Evolutionary conservation across 2,888 invertebrate genomes (phyloP), one percentile per base, ranked within the genome.

Genomic region (Matsumyia berberina): DNA sequence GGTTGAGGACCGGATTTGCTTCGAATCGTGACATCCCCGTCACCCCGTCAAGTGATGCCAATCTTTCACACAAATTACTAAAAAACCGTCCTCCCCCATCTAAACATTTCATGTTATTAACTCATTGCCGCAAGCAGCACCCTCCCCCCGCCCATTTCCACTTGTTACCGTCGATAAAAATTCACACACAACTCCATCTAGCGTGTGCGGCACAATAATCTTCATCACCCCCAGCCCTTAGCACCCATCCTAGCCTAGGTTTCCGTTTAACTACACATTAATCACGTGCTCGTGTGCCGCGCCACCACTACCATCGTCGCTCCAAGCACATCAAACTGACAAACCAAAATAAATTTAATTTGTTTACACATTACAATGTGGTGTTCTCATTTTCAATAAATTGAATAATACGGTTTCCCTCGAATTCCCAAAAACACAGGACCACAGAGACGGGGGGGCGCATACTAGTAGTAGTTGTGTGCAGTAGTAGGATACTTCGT

Each of bases 311-410:
- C 60, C 39, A 19, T 17, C 9, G 12, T 31, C 24, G 55, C 79
- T 55, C 42, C 53, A 79, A 64, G 66, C 80, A 76, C 70, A 74
- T 85, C 74, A 80, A 80, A 80, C 80, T 85, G 80, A 85, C 74
- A 80, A 80, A 85, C 85, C 85, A 85, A 85, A 85, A 85, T 85
- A 85, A 85, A 85, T 85, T 85, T 80, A 85, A 85, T 85, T 85
- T 85, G 76, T 85, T 85, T 85, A 85, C 85, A 80, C 80, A 85
- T 85, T 85, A 85, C 85, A 85, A 76, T 85, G 85, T 70, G 85
- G 85, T 80, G 85, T 85, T 80, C 85, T 80, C 80, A 80, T 80
- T 80, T 85, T 85, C 85, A 85, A 85, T 85, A 85, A 85, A 85
- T 85, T 85, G 85, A 85, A 85, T 85, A 85, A 85, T 85, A 80